Percentiles rank a stretch among this genome's conserved stretches.
phyloP scores from a whole-genome alignment of 2,888 invertebrate species.

The Troglohyphantes excavatus region DNA sequence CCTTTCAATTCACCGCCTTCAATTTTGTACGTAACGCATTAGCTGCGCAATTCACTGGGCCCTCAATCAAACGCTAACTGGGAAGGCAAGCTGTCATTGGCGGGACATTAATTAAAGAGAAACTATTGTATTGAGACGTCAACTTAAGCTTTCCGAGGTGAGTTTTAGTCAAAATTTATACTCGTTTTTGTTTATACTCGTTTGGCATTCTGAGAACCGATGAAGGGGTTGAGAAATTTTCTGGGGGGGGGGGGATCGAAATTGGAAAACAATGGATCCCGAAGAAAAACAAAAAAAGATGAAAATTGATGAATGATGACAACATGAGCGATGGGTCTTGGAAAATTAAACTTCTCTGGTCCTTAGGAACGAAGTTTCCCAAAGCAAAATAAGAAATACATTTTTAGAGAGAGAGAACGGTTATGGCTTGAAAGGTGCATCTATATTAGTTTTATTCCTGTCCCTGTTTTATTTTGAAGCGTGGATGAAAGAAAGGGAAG shows the following conservation, averaged over 20 bases:
- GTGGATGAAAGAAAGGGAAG: neutral
- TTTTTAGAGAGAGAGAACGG: slow-evolving; percentile 34
- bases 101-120: slow-evolving; percentile 29
- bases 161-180: slow-evolving; percentile 42
- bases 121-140: slow-evolving; percentile 34
- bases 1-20: neutral
- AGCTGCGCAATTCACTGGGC: neutral
- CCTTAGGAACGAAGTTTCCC: slow-evolving; percentile 24
- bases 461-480: neutral
- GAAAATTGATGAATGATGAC: slow-evolving; percentile 75
- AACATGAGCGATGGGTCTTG: slow-evolving; percentile 69
- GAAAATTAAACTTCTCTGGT: slow-evolving; percentile 62
- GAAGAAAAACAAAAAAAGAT: slow-evolving; percentile 34
- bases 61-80: slow-evolving; percentile 65
- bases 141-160: slow-evolving; percentile 7
- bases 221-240: slow-evolving; percentile 31
- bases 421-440: slow-evolving; percentile 35
- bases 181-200: slow-evolving; percentile 22
- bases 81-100: slow-evolving; percentile 26
- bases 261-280: slow-evolving; percentile 72
- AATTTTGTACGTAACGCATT: neutral
- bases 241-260: slow-evolving; percentile 39
- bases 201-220: slow-evolving; percentile 3
- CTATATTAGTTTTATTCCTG: slow-evolving; percentile 39
- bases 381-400: slow-evolving; percentile 30